Conservation (phyloP, 2,113 vertebrate species). For the Excalfactoria chinensis region DNA sequence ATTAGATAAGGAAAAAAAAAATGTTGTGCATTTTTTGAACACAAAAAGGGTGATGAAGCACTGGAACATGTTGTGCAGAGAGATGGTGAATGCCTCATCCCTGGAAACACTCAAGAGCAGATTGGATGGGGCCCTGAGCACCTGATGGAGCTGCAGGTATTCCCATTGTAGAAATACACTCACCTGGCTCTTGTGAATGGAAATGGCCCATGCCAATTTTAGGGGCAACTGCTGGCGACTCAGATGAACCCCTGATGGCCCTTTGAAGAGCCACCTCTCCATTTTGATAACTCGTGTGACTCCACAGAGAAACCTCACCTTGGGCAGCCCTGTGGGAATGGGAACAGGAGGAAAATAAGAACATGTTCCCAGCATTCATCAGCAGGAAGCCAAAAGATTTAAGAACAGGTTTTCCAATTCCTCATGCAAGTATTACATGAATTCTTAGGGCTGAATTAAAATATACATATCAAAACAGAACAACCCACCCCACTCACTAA, state of each 20-base stretch:
- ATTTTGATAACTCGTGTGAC: conserved; percentile 84
- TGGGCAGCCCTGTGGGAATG: conserved; percentile 81
- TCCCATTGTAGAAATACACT: background rate
- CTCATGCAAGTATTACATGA: background rate
- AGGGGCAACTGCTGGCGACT: conserved; percentile 93
- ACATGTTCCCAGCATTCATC: background rate
- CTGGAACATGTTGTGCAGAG: background rate
- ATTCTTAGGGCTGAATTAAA: background rate
- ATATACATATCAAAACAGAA: background rate
- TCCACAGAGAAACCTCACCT: conserved; percentile 90
- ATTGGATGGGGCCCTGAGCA: background rate
- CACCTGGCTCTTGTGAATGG: conserved; percentile 99
- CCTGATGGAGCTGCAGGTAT: background rate
- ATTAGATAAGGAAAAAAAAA: background rate
- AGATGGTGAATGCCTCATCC: background rate
- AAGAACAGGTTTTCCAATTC: background rate
- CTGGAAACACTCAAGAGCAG: background rate
- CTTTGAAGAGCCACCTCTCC: conserved; percentile 91
- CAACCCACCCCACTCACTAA: background rate
- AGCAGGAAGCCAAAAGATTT: background rate
- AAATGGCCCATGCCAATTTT: conserved; percentile 97
- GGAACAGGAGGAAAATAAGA: background rate
- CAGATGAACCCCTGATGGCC: conserved; percentile 82
- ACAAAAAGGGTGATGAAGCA: background rate
- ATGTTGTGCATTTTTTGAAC: too few species aligned